Evolutionary conservation across 2,113 vertebrate species (phyloP).

Genomic region (Tyrannus savana): DNA sequence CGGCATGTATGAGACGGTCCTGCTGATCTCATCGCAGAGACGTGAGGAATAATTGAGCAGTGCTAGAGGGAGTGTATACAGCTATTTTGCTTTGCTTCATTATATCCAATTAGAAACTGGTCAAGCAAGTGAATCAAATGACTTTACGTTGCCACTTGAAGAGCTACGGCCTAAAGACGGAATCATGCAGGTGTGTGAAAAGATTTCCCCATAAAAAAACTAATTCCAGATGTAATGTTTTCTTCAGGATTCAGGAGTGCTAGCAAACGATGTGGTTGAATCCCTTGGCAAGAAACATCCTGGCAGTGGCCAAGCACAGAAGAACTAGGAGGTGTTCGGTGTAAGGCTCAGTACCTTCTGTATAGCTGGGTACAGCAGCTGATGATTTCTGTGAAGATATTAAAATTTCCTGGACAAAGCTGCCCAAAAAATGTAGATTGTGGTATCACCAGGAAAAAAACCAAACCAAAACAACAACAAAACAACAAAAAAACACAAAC

Average conservation of each 20-base stretch:
- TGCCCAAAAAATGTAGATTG: background rate
- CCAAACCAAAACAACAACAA: too few relatives aligned
- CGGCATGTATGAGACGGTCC: fast-evolving
- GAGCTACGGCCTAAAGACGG: background rate
- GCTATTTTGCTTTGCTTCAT: background rate
- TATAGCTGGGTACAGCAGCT: background rate
- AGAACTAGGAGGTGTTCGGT: background rate
- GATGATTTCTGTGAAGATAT: background rate
- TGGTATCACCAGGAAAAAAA: background rate
- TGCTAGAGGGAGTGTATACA: background rate
- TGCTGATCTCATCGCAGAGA: background rate
- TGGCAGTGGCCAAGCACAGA: background rate
- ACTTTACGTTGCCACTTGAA: background rate
- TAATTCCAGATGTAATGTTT: background rate
- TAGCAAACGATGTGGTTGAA: background rate
- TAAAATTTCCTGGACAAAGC: background rate
- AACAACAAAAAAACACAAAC: too few relatives aligned
- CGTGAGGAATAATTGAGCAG: background rate
- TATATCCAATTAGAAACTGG: background rate
- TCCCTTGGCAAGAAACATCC: background rate
- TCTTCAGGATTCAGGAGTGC: fast-evolving
- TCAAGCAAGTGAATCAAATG: background rate
- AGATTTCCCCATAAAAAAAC: background rate
- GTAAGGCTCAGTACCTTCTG: background rate
- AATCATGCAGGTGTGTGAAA: background rate